Evolutionary conservation across 2,797 vertebrate species (phyloP), one percentile per base, ranked within the genome.

Genomic region (Danio tinwini): DNA sequence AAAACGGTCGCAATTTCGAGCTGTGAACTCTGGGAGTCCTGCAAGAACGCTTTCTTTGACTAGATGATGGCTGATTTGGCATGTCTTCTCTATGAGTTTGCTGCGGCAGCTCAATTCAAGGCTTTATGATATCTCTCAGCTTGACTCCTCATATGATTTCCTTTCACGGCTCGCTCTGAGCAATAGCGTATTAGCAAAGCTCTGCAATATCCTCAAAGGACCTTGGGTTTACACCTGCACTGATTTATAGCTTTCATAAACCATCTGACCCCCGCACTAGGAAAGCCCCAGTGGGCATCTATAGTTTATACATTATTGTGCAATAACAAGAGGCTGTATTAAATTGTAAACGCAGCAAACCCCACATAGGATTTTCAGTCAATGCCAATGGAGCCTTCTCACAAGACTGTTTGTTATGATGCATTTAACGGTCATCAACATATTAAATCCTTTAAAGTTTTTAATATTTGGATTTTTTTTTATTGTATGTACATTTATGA

Each of bases 181-280:
- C 42, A 58, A 5, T 14, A 9, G 55, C 21, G n/a, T 61, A 40
- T 52, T 52, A 37, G 52, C 53, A 44, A 67, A 47, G 63, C 37
- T 37, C 63, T 39, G 42, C 74, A 47, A 58, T 56, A 58, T 39
- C 53, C n/a, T 16, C 4, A 8, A 42, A 47, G 19, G 67, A 42
- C 8, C 63, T 49, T 21, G 0, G 8, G 7, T 72, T 56, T 45
- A 42, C 53, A 39, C 11, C 42, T 67, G 42, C 19, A 39, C 42
- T 68, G 10, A 39, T 68, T 78, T 72, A 10, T 39, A 39, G 11
- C 9, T 68, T 84, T 74, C 19, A 53, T 80, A 74, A 74, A 65
- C 10, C 29, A 6, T 53, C 59, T 9, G 64, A 45, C 68, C 42
- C 56, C 50, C 44, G 45, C 53, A 47, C 47, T 50, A 50, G 29